These are phyloP conservation scores for Drosophila kambysellisi DNA, from an alignment of 2,888 invertebrate genomes.

Conservation along the genomic window DNA sequence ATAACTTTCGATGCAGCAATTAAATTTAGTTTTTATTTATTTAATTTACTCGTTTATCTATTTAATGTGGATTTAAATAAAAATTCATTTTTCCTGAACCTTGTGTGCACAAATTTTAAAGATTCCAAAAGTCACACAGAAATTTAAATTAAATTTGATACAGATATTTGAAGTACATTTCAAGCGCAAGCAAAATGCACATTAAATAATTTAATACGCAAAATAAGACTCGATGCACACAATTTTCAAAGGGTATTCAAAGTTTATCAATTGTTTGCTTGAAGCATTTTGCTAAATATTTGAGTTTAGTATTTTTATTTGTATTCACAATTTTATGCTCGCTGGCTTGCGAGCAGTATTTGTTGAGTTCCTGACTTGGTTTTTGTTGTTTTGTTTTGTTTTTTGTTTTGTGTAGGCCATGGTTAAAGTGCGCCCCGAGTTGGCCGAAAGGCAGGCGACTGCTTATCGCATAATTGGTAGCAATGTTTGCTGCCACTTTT, in stretches of 20 bases:
- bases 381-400: slow-evolving; percentile 3
- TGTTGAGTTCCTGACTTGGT: slow-evolving; percentile 23
- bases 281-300: slow-evolving; percentile 30
- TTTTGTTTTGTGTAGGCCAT: slow-evolving; percentile 15
- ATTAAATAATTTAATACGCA: background rate
- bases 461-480: slow-evolving; percentile 78
- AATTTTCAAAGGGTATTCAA: slow-evolving; percentile 7
- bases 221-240: background rate
- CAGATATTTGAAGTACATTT: background rate
- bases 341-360: slow-evolving; percentile 25
- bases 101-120: too few species aligned
- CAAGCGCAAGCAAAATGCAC: background rate
- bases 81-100: too few species aligned
- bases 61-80: background rate
- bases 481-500: slow-evolving; percentile 77
- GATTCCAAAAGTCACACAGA: too few species aligned
- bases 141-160: too few species aligned
- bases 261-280: slow-evolving; percentile 1
- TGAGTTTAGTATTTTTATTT: slow-evolving; percentile 39
- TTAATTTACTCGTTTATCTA: background rate
- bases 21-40: background rate
- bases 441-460: slow-evolving; percentile 48
- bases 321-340: slow-evolving; percentile 50
- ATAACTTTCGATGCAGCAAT: background rate
- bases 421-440: slow-evolving; percentile 58